phyloP scores from a whole-genome alignment of 1,140 invertebrate species.

The Melitaea cinxia region DNA sequence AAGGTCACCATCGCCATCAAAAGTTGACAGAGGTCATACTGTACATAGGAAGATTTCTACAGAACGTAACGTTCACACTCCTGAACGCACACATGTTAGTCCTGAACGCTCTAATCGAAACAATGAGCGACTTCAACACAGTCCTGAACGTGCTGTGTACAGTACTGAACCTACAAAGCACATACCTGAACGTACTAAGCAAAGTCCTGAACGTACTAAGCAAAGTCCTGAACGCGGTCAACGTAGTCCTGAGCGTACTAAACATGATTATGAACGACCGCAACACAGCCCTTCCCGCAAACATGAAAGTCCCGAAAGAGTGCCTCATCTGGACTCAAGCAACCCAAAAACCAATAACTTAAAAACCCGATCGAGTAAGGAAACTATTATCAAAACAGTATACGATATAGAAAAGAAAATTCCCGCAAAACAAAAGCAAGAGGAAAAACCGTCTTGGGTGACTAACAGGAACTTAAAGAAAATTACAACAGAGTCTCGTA shows the following conservation, averaged over 20 bases:
- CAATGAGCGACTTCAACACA: constrained; percentile 43
- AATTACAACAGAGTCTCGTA: constrained; percentile 68
- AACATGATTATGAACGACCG: neutral
- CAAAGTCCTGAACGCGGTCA: constrained; percentile 18
- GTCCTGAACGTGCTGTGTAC: constrained; percentile 26
- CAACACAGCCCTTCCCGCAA: neutral
- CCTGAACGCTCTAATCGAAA: constrained; percentile 20
- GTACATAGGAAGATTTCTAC: constrained; percentile 17
- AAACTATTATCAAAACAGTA: constrained; percentile 63
- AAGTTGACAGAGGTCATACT: constrained; percentile 38
- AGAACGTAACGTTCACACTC: constrained; percentile 17
- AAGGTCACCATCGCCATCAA: constrained; percentile 65
- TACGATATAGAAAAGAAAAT: constrained; percentile 66
- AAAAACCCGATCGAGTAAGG: constrained; percentile 54
- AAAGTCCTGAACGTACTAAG: constrained; percentile 16
- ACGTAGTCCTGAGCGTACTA: constrained; percentile 18
- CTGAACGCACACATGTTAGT: constrained; percentile 4
- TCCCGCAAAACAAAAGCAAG: constrained; percentile 54
- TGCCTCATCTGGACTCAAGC: constrained; percentile 55
- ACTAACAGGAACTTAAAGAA: constrained; percentile 81
- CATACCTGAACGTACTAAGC: constrained; percentile 40
- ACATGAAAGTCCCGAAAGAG: constrained; percentile 32
- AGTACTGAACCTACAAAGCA: constrained; percentile 27
- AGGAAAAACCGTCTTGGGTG: constrained; percentile 82
- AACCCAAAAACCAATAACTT: constrained; percentile 26